Base-by-base conservation (phyloP, 2,113 vertebrate genomes). In the Varanus salvator region DNA sequence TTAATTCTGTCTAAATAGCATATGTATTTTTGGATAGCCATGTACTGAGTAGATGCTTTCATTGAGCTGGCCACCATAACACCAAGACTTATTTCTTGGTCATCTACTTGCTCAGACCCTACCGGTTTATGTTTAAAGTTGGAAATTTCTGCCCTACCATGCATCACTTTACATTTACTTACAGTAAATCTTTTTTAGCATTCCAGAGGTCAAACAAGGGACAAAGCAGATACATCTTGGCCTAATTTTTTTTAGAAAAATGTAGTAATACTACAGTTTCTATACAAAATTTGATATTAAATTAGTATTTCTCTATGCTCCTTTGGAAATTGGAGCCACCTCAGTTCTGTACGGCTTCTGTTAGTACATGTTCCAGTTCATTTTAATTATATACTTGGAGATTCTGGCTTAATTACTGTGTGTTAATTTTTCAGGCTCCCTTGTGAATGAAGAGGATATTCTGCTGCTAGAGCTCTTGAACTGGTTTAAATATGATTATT, bases 401-500 rank as follows among this genome's bases (percentile, higher is more conserved):
- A 17, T 25, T 90, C 81, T 80, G 38, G 34, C 52, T 91, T 31
- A 87, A 25, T 89, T 68, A 0, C 44, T 34, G 31, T 95, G 6
- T 94, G n/a, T 80, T 90, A 91, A 92, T 87, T 94, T 94, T 90
- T 72, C 87, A 99, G 99, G 95, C 23, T 96, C 96, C 71, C 96
- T 95, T 93, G 84, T 99, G 85, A 97, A 92, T 87, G 96, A 98
- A 68, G 98, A 98, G 19, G 99, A 99, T 91, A 98, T 99, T 93
- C 93, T 99, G 94, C 90, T 99, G 94, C 93, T 99, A 94, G 99
- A 99, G 94, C 96, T 99, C 87, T 96, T 99, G 81, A 94, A 97
- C 44, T 99, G 99, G 99, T 99, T 99, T 97, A 99, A 99, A 94
- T 95, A 95, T 86, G 97, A 98, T 60, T 99, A 99, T 97, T 99